Base-by-base conservation (phyloP, 2,113 vertebrate genomes). In the Sebastes fasciatus region DNA sequence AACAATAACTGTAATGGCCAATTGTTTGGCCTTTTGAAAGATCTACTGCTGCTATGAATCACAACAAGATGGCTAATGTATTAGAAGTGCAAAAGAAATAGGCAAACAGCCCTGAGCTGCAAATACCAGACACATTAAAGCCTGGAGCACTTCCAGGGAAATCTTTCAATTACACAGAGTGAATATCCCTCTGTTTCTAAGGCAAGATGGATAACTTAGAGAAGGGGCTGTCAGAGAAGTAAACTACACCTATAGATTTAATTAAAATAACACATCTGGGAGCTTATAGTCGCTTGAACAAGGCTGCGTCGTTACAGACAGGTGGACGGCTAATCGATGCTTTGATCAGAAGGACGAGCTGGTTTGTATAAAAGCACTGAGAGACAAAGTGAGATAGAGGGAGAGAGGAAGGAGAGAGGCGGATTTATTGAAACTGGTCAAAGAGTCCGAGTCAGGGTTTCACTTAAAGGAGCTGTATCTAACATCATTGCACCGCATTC, bases 151-250 rank as follows among this genome's bases (percentile, higher is more conserved):
- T 85, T 94, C 95, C 94, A 95, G 92, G 55, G 83, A 95, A 90
- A 93, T 93, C 92, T 94, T 95, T 95, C 94, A 96, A 95, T 95
- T 95, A 95, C 88, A 90, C 84, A 93, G 89, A 96, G 93, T 95
- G 95, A 95, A 89, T 90, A 89, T 60, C 77, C 89, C 87, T 86
- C 80, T 88, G 88, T 91, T 94, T 90, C 46, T 63, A 86, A 54
- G 80, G 87, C 85, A 80, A 92, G 95, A 95, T 92, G 91, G 93
- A 96, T 93, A 95, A 92, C 88, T 93, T 78, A 54, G 84, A 92
- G 91, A 90, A 89, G 64, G 55, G 65, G 86, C 88, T 93, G 92
- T 91, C 94, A 93, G 92, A 91, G 88, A 94, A 94, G 93, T 94
- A 94, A 94, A 94, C 92, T 92, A 92, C 90, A 91, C 93, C 26